Percentiles rank a stretch among this genome's conserved stretches.
phyloP scores from a whole-genome alignment of 2,113 vertebrate species.

The Lichenostomus cassidix region DNA sequence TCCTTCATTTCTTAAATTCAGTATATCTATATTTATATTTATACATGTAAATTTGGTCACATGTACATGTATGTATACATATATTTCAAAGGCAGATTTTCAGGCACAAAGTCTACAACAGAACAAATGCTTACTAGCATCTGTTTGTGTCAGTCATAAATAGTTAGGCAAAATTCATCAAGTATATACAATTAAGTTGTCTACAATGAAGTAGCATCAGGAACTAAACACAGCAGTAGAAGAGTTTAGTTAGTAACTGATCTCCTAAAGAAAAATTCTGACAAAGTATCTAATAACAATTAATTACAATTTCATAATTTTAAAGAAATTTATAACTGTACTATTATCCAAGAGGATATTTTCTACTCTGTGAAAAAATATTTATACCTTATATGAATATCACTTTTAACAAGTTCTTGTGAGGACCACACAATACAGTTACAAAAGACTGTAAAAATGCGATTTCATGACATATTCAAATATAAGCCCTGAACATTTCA shows the following conservation, averaged over 20 bases:
- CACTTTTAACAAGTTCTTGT: neutral
- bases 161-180: neutral
- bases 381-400: neutral
- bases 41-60: neutral
- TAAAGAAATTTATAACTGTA: neutral
- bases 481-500: neutral
- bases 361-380: neutral
- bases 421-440: neutral
- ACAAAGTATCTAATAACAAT: neutral
- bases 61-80: fast-evolving
- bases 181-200: neutral
- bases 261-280: neutral
- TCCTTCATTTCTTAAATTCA: neutral
- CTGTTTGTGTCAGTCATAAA: neutral
- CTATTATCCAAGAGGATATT: neutral
- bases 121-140: neutral
- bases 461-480: neutral
- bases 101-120: fast-evolving
- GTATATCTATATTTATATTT: neutral
- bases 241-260: neutral
- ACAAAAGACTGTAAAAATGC: neutral
- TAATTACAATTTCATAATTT: neutral
- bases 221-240: neutral
- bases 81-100: neutral
- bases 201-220: neutral